Evolutionary conservation across 2,113 vertebrate genomes (phyloP).

Genomic region (Ardeotis arabs): DNA sequence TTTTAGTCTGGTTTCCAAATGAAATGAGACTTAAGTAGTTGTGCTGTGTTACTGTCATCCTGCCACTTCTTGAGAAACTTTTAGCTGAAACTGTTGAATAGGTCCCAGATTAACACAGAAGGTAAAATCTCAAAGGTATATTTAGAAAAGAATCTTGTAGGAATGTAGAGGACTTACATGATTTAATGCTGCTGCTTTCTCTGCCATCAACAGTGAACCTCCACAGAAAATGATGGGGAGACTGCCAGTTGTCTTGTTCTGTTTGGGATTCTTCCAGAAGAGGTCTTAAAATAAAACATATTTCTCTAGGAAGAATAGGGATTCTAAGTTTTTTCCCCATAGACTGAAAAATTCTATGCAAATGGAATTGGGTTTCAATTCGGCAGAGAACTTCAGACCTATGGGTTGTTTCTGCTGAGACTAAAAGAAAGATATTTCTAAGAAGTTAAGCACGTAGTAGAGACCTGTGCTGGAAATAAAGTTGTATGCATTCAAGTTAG

Average conservation of each 20-base stretch:
- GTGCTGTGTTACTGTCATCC: background rate
- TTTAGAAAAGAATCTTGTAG: background rate
- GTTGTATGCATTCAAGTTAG: background rate
- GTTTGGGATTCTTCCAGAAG: background rate
- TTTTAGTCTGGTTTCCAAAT: slow-evolving; percentile 27
- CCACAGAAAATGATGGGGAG: background rate
- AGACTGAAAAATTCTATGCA: background rate
- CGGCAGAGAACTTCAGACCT: background rate
- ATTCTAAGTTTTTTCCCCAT: background rate
- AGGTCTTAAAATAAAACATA: background rate
- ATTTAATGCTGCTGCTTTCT: background rate
- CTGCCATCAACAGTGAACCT: background rate
- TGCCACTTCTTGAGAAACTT: background rate
- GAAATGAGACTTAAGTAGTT: background rate
- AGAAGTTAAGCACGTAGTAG: background rate
- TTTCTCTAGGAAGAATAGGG: background rate
- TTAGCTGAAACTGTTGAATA: background rate
- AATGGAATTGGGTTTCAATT: background rate
- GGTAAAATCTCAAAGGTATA: background rate
- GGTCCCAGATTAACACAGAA: background rate
- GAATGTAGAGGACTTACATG: background rate
- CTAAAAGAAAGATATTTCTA: background rate
- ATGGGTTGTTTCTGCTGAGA: background rate
- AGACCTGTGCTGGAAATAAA: background rate
- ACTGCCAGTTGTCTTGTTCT: background rate